These are phyloP conservation scores for Seira ritae DNA, from an alignment of 2,888 invertebrate species.

Conservation along the genomic window DNA sequence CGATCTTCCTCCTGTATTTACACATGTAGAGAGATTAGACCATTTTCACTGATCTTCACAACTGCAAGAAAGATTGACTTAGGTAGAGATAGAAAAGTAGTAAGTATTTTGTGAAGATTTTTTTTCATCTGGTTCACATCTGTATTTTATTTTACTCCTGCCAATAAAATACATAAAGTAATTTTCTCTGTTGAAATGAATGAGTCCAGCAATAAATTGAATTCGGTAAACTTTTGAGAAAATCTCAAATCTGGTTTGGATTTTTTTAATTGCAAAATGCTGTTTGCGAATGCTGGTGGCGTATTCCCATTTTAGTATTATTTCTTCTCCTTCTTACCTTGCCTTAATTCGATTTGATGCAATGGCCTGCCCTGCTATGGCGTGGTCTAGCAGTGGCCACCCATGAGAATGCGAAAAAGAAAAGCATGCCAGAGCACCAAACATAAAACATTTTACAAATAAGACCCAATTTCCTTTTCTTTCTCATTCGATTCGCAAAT, in stretches of 20 bases:
- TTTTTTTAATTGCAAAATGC: not conserved
- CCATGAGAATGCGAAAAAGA: too few relatives aligned
- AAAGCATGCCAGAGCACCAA: too few relatives aligned
- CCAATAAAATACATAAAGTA: not conserved
- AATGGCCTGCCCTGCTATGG: too few relatives aligned
- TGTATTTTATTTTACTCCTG: conserved; percentile 17
- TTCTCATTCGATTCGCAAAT: too few relatives aligned
- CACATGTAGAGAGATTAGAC: not conserved
- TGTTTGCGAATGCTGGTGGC: not conserved
- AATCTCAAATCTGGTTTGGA: not conserved
- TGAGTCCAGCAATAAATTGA: not conserved
- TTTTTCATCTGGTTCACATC: conserved; percentile 40
- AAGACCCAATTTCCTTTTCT: too few relatives aligned
- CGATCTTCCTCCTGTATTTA: too few relatives aligned
- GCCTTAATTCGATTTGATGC: too few relatives aligned
- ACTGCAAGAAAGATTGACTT: not conserved
- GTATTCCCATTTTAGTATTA: too few relatives aligned
- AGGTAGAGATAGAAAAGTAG: not conserved
- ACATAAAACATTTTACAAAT: too few relatives aligned
- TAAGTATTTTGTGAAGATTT: not conserved
- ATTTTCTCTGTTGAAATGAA: not conserved
- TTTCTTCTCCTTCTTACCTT: too few relatives aligned
- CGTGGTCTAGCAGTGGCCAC: too few relatives aligned
- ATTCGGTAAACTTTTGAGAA: too few relatives aligned
- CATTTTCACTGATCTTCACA: not conserved